Evolutionary conservation across 2,797 vertebrate genomes (phyloP), one percentile per base, ranked within the genome.

Genomic region (Morus bassanus): DNA sequence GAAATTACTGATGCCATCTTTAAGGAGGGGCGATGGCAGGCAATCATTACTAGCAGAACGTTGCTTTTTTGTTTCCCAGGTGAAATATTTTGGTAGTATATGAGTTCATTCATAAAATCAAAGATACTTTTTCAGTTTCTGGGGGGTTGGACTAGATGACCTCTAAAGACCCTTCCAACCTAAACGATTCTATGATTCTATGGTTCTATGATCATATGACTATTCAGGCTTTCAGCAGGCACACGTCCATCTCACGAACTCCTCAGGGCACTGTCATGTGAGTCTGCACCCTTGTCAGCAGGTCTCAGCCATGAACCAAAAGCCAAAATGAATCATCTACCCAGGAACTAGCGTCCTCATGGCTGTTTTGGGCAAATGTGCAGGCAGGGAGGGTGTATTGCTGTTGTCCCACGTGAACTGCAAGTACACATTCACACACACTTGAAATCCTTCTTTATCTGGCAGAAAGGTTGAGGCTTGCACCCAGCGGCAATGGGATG

Each of bases 281-380:
- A 45, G 28, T 19, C 37, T 1, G 0, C 0, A 4, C 3, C 72
- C 31, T 43, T 39, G 23, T 9, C 64, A 76, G 27, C 23, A 31
- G 41, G 10, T 76, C 70, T 78, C 45, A 91, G 18, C 73, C 63
- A 9, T 0, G 1, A 82, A 46, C 25, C 28, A 56, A 86, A 67
- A 68, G 7, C 45, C 56, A 56, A 27, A 67, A 56, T 2, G 1
- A 51, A 43, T 43, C 22, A 6, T 39, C 30, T 86, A 54, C 25
- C 43, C 51, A 22, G n/a, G 25, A 77, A 13, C 4, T 4, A 7
- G 30, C 4, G 2, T 18, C 53, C 21, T 53, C 11, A 6, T 4
- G 51, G 65, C 28, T 54, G 21, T 2, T 67, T 77, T 30, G 28
- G 25, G 30, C 61, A 56, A 21, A 25, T 3, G 17, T 23, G 39